phyloP scores from a whole-genome alignment of 2,797 vertebrate genomes.

The Amphiprion clarkii region DNA sequence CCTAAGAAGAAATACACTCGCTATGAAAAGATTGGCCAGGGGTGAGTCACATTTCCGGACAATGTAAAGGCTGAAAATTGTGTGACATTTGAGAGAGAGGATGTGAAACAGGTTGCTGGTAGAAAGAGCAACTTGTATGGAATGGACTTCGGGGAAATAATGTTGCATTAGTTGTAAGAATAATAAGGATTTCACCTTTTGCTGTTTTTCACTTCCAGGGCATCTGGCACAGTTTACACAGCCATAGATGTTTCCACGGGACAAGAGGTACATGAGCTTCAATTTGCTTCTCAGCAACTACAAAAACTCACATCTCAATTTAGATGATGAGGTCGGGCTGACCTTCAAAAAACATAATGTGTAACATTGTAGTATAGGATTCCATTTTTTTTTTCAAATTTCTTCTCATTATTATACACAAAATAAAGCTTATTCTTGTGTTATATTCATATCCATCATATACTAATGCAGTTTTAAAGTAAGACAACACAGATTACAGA shows the following conservation, averaged over 20 bases:
- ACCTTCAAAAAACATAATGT: not conserved
- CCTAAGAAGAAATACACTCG: constrained; percentile 99
- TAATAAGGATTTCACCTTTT: not conserved
- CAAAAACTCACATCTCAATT: not conserved
- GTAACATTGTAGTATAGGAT: no score
- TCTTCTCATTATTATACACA: no score
- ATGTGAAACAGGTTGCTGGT: not conserved
- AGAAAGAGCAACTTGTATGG: not conserved
- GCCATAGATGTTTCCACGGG: constrained; percentile 97
- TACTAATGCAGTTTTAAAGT: no score
- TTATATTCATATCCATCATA: no score
- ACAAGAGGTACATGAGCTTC: constrained; percentile 89
- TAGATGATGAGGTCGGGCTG: not conserved
- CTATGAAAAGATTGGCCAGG: constrained; percentile 98
- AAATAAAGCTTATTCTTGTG: no score
- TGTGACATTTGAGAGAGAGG: not conserved
- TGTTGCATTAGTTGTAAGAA: not conserved
- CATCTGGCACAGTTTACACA: constrained; percentile 98
- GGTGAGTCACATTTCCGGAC: constrained; percentile 86
- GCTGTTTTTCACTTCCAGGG: constrained; percentile 80
- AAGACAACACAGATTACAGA: no score
- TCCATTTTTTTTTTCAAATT: no score
- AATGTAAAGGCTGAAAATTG: not conserved
- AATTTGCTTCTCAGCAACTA: not conserved
- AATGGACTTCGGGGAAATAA: no score